Evolutionary conservation across 1,140 invertebrate species (phyloP).

Genomic region (Periplaneta americana): DNA sequence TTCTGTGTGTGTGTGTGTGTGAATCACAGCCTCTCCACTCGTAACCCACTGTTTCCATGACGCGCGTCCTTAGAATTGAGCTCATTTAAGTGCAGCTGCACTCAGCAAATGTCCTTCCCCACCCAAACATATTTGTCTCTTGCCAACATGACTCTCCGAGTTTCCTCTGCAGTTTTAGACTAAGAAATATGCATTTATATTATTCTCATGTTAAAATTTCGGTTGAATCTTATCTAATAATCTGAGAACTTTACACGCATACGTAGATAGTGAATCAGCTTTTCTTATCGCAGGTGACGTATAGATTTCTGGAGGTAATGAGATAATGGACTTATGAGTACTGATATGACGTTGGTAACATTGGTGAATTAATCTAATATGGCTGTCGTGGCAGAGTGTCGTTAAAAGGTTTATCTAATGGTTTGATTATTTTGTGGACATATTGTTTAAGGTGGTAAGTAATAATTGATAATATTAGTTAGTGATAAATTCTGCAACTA

Average conservation of each 20-base stretch:
- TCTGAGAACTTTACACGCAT: neutral
- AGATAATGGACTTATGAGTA: neutral
- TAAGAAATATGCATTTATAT: no score
- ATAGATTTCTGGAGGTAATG: neutral
- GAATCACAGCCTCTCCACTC: neutral
- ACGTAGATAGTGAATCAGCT: neutral
- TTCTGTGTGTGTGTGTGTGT: neutral
- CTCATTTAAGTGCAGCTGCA: constrained; percentile 10
- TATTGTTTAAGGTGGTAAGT: neutral
- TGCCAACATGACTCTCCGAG: neutral
- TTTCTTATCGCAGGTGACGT: neutral
- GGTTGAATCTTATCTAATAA: no score
- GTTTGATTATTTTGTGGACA: neutral
- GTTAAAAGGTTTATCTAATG: neutral
- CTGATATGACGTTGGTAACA: neutral
- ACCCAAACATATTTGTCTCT: constrained; percentile 3
- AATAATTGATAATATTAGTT: neutral
- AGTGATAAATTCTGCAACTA: neutral
- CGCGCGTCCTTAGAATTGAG: neutral
- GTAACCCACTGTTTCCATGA: neutral
- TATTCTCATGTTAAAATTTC: neutral
- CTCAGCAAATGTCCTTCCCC: constrained; percentile 12
- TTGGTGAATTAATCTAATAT: constrained; percentile 9
- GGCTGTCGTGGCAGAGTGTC: neutral
- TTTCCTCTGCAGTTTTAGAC: neutral